A percentile compares a stretch with the other conserved stretches of the same genome.
phyloP scores from a whole-genome alignment of 1,140 invertebrate genomes.

The Drosophila bocki region DNA sequence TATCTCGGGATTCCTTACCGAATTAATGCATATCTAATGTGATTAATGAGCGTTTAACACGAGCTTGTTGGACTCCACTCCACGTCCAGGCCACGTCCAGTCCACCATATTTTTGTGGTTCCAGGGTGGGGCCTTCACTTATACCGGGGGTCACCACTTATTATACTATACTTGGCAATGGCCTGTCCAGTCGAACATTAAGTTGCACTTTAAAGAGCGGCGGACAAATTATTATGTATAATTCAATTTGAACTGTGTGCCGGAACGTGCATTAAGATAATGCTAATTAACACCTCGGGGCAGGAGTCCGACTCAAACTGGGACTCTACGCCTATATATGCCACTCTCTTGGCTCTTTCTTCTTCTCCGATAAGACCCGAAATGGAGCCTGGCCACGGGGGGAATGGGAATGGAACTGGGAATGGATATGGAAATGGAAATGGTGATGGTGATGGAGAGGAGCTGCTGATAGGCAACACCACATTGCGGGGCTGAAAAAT shows the following conservation, averaged over 20 bases:
- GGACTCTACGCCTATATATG: no score
- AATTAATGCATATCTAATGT: conserved; percentile 82
- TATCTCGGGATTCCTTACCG: conserved; percentile 33
- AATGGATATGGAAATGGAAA: conserved; percentile 38
- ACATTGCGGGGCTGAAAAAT: conserved; percentile 59
- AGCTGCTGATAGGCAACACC: conserved; percentile 49
- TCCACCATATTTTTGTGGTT: conserved; percentile 10
- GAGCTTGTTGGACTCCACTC: conserved; percentile 48
- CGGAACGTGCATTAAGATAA: conserved; percentile 83
- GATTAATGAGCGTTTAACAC: conserved; percentile 81
- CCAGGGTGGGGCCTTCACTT: conserved; percentile 18
- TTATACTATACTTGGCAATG: conserved; percentile 12
- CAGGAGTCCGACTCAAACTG: conserved; percentile 6
- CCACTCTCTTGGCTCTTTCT: conserved; percentile 20
- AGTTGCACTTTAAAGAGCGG: conserved; percentile 80
- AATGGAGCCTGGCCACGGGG: conserved; percentile 15
- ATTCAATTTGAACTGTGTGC: conserved; percentile 83
- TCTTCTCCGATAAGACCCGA: conserved; percentile 38
- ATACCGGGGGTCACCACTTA: conserved; percentile 27
- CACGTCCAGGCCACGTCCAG: not conserved
- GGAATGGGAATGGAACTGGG: not conserved
- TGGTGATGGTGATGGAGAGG: conserved; percentile 63
- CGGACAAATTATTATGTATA: conserved; percentile 83
- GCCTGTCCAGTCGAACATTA: conserved; percentile 59
- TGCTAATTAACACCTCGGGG: conserved; percentile 78